Evolutionary conservation across 2,797 vertebrate genomes (phyloP), one percentile per base, ranked within the genome.

Genomic region (Mionectes olivaceus): DNA sequence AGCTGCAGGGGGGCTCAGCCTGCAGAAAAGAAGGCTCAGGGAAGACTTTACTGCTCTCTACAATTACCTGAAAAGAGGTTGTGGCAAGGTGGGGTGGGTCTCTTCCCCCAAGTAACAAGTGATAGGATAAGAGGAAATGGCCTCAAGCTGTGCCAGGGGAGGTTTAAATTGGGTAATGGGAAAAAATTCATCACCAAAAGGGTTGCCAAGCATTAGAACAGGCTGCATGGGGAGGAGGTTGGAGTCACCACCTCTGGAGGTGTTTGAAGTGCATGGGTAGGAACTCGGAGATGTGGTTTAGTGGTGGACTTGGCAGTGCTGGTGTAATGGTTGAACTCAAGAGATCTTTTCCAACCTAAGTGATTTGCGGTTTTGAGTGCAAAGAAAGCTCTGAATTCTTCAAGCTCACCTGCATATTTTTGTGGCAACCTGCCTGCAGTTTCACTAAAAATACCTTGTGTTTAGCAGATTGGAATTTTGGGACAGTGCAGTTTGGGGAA

Each of bases 381-480:
- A 60, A 30, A 76, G 11, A 23, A 60, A 21, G 3, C 55, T 86
- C 16, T 4, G 18, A 67, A 47, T 39, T 18, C 28, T 74, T 70
- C 30, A 19, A 64, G 60, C 30, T n/a, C 2, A 0, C 0, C 0
- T 46, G 33, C 6, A 0, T 87, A 0, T 64, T 77, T 80, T 60
- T 74, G 44, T 82, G 47, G 24, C 41, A 19, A 6, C 13, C 57
- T 83, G n/a, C 49, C n/a, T 80, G 43, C 19, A 15, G 32, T 61
- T 78, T 63, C 30, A 35, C 16, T n/a, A 49, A 14, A 23, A 28
- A 52, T 75, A 22, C 17, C 3, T 28, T 12, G 6, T 55, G 10
- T 81, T 78, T 7, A 75, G 35, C 23, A 59, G 32, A 9, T 33
- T 23, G 65, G 35, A 78, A 15, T 32, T 69, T 35, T 19, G 32